Percentiles rank a stretch among this genome's conserved stretches.
These are phyloP conservation scores for Ardeotis arabs DNA, from an alignment of 2,113 vertebrate genomes.

Conservation along the genomic window DNA sequence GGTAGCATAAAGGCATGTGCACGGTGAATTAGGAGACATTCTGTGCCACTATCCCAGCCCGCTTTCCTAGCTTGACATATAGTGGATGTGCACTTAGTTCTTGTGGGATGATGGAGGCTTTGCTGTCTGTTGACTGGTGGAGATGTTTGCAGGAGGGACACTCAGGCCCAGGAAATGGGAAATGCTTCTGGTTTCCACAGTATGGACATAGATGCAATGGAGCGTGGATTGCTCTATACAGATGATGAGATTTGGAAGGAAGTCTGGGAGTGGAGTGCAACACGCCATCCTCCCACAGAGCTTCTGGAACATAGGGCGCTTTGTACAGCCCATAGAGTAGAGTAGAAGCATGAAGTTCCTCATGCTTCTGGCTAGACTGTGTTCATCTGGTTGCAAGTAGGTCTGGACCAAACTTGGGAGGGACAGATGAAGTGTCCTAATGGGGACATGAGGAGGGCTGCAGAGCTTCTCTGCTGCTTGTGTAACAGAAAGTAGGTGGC, in stretches of 20 bases:
- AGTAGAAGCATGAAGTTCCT: neutral
- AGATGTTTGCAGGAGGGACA: neutral
- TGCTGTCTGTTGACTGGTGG: neutral
- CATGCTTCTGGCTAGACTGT: neutral
- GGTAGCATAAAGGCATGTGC: neutral
- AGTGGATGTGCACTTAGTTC: neutral
- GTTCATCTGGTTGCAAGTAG: neutral
- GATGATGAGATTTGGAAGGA: neutral
- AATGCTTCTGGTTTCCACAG: neutral
- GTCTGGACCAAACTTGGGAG: neutral
- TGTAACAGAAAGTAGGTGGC: neutral
- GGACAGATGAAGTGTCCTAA: neutral
- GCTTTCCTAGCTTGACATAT: rapidly evolving
- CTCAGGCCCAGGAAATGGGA: neutral
- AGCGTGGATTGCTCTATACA: neutral
- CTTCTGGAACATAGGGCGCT: neutral
- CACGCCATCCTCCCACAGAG: neutral
- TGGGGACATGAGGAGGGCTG: neutral
- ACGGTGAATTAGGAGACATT: neutral
- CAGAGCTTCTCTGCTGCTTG: neutral
- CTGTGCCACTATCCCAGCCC: neutral
- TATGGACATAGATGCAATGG: neutral
- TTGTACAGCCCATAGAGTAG: neutral
- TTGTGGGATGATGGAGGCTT: neutral
- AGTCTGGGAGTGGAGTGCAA: neutral